Evolutionary conservation across 2,797 vertebrate genomes (phyloP).

Genomic region (Eulemur rubriventer): DNA sequence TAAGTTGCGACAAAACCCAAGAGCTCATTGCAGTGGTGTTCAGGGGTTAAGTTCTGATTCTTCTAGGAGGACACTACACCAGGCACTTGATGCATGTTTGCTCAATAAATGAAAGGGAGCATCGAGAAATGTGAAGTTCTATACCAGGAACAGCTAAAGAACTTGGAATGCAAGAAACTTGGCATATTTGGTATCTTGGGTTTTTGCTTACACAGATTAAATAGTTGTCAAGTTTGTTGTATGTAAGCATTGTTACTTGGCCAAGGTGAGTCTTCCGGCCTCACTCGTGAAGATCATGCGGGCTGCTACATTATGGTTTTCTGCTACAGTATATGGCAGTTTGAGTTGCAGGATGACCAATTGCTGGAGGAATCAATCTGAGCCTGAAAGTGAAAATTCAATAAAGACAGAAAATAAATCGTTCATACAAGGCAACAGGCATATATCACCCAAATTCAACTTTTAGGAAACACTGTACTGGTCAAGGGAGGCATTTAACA

Average conservation of each 20-base stretch:
- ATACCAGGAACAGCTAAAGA: conserved; percentile 93
- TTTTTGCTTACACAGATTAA: neutral
- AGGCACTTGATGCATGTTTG: conserved; percentile 93
- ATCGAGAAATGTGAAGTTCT: conserved; percentile 89
- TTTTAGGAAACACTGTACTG: no score
- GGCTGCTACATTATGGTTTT: neutral
- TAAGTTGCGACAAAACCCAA: neutral
- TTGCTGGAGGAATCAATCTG: no score
- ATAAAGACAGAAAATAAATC: no score
- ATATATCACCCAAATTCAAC: no score
- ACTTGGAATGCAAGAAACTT: conserved; percentile 84
- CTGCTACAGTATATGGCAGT: neutral
- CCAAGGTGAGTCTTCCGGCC: neutral
- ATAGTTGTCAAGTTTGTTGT: neutral
- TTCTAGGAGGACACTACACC: conserved; percentile 93
- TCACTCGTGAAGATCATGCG: neutral
- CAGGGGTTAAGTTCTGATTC: conserved; percentile 95
- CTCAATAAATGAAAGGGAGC: conserved; percentile 96
- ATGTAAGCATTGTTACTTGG: neutral
- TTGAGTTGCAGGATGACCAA: neutral
- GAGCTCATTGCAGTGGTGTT: conserved; percentile 93
- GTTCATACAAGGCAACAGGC: no score
- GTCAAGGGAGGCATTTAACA: neutral
- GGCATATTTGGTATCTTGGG: neutral
- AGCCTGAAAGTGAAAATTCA: no score